Evolutionary conservation across 2,113 vertebrate species (phyloP).

Genomic region (Paraplagusia blochii): DNA sequence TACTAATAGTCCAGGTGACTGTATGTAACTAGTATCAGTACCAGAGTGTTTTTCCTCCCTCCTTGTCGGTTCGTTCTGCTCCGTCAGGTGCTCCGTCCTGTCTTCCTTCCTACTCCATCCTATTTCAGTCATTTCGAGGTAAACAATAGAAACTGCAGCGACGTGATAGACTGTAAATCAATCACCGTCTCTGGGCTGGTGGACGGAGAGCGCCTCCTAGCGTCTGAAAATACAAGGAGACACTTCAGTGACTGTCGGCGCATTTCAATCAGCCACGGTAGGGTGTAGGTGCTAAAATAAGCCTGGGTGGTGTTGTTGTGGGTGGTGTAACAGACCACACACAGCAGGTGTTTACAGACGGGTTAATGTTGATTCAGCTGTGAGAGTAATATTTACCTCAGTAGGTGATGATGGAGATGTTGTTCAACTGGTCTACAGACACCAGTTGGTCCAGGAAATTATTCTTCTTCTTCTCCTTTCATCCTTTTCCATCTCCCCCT

Average conservation of each 20-base stretch:
- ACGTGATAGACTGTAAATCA: constrained; percentile 35
- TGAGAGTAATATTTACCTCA: constrained; percentile 6
- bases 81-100: neutral
- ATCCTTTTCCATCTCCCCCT: too few relatives aligned
- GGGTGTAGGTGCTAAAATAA: too few relatives aligned
- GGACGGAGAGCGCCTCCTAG: constrained; percentile 46
- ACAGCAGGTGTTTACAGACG: constrained; percentile 24
- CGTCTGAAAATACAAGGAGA: constrained; percentile 26
- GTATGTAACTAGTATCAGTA: too few relatives aligned
- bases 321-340: constrained; percentile 25
- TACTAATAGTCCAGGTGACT: too few relatives aligned
- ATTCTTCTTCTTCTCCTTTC: too few relatives aligned
- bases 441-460: too few relatives aligned
- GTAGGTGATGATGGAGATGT: neutral
- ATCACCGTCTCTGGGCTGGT: constrained; percentile 36
- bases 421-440: too few relatives aligned
- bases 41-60: too few relatives aligned
- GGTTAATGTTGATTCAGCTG: constrained; percentile 18
- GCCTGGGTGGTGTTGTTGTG: too few relatives aligned
- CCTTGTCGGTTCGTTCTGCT: neutral
- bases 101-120: neutral
- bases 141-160: constrained; percentile 35
- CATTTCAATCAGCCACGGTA: neutral
- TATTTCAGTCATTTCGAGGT: neutral
- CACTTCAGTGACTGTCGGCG: neutral